phyloP scores from a whole-genome alignment of 2,113 vertebrate genomes.

The Ammodytes dubius region DNA sequence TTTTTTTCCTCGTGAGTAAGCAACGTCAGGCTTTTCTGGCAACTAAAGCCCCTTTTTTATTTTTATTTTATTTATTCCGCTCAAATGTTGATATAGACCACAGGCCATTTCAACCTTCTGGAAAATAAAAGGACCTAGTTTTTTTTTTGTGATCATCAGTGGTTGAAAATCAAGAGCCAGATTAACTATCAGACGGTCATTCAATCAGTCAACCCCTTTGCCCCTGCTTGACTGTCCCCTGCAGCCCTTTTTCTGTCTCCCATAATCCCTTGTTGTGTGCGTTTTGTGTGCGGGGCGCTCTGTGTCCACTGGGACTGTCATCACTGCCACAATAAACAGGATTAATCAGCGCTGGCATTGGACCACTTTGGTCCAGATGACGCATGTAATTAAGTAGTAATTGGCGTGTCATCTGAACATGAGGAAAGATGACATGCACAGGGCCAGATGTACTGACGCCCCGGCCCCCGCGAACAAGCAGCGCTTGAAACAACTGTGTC shows the following conservation, averaged over 20 bases:
- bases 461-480: conserved; percentile 41
- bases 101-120: conserved; percentile 52
- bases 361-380: conserved; percentile 86
- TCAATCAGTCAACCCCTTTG: conserved; percentile 43
- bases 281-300: conserved; percentile 43
- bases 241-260: conserved; percentile 39
- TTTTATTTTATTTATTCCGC: conserved; percentile 29
- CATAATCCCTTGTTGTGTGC: conserved; percentile 63
- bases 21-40: conserved; percentile 66
- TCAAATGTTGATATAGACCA: conserved; percentile 29
- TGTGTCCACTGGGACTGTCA: conserved; percentile 77
- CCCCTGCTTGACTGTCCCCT: conserved; percentile 17
- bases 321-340: conserved; percentile 83
- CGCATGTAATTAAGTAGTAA: conserved; percentile 88
- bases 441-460: conserved; percentile 67
- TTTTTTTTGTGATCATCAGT: conserved; percentile 33
- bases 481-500: conserved; percentile 54
- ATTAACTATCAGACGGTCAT: conserved; percentile 33
- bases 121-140: conserved; percentile 47
- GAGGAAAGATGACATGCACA: conserved; percentile 82
- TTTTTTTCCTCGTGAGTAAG: conserved; percentile 59
- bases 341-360: conserved; percentile 85
- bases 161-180: conserved; percentile 42
- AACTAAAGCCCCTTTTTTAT: conserved; percentile 20
- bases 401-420: conserved; percentile 88